These are phyloP conservation scores for Sinodicranocentrus sp. DNA, from an alignment of 2,888 invertebrate genomes.

Conservation along the genomic window DNA sequence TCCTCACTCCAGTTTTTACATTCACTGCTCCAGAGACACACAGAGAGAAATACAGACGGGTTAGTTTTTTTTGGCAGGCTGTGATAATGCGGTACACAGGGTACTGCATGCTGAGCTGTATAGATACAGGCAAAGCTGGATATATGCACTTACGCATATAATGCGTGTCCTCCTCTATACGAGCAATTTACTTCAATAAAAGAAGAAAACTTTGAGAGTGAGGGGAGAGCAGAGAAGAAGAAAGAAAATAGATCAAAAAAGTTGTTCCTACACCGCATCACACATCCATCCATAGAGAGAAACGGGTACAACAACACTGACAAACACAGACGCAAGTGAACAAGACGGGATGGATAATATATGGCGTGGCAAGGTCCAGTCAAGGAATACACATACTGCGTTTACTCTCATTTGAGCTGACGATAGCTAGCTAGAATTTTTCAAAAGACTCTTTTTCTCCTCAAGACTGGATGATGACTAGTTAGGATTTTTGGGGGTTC, in stretches of 20 bases:
- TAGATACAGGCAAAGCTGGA: not conserved
- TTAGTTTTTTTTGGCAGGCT: no score
- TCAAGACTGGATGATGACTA: not conserved
- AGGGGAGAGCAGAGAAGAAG: constrained; percentile 32
- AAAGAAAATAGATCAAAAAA: constrained; percentile 56
- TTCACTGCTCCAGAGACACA: constrained; percentile 36
- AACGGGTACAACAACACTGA: constrained; percentile 16
- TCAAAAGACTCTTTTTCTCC: not conserved
- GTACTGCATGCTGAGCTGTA: constrained; percentile 3
- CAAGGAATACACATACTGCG: not conserved
- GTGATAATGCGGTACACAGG: not conserved
- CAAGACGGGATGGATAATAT: constrained; percentile 10
- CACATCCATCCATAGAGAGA: constrained; percentile 22
- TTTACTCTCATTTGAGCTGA: not conserved
- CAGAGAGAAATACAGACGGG: not conserved
- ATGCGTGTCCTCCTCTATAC: not conserved
- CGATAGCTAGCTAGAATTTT: not conserved
- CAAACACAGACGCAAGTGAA: constrained; percentile 5
- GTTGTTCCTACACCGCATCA: constrained; percentile 33
- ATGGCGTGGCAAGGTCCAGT: constrained; percentile 6
- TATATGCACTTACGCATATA: not conserved
- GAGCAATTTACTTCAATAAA: constrained; percentile 20
- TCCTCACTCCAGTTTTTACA: constrained; percentile 41
- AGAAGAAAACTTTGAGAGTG: constrained; percentile 22
- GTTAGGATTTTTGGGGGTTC: constrained; percentile 3